Evolutionary conservation across 2,113 vertebrate species (phyloP), one percentile per base, ranked within the genome.

Genomic region (Gallinago paraguaiae): DNA sequence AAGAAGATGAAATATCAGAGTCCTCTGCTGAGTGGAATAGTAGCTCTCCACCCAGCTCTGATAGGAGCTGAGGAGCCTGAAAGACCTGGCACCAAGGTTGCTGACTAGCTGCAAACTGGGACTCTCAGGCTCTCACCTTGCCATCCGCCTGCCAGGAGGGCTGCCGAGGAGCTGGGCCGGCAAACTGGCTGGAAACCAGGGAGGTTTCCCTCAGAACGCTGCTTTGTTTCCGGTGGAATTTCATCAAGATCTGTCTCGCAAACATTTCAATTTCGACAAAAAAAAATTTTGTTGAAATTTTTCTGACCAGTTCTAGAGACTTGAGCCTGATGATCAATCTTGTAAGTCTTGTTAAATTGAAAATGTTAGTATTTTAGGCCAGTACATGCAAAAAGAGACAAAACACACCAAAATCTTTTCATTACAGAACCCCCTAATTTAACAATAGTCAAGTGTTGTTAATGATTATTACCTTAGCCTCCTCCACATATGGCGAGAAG

Each of bases 401-500:
- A 93, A 86, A 85, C 68, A 96, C 41, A 93, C 81, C 65, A 72
- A 72, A 92, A 85, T 35, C 68, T 10, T 79, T 85, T 86, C 92
- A 63, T 61, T 93, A 86, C 61, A 93, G 65, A 94, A 86, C 71
- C 93, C 92, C 95, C 71, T 79, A 80, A 31, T 10, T 30, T 82
- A 87, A 90, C 74, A 57, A 46, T 3, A 92, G 31, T 33, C 53
- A 84, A 33, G 45, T 5, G 63, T 14, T 48, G 37, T 50, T 83
- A 93, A 46, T n/a, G 17, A 30, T 78, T 31, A 87, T 97, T 98
- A 99, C 99, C 99, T 99, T 99, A 12, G 99, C 99, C 97, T 99
- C 99, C 81, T 99, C 99, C 93, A 99, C 99, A 31, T 99, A 99
- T 0, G 99, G 99, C 0, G 98, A 98, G 90, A 99, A 99, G 39